phyloP scores from a whole-genome alignment of 2,113 vertebrate genomes.

The Dissostichus mawsoni region DNA sequence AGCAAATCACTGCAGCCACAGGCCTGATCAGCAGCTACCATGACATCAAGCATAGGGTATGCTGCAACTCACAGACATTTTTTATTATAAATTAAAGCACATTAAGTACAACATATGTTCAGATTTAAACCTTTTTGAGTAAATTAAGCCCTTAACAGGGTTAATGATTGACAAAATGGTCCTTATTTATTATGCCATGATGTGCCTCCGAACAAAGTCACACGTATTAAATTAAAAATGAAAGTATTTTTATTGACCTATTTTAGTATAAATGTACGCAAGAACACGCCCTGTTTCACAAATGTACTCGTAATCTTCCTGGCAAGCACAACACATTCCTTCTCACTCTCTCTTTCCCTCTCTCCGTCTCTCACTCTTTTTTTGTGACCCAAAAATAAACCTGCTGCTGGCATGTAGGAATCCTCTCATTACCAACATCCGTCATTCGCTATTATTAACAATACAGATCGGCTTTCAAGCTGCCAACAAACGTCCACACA shows the following conservation, averaged over 20 bases:
- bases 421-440: constrained; percentile 60
- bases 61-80: not conserved
- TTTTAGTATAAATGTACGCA: constrained; percentile 21
- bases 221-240: not conserved
- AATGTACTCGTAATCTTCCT: constrained; percentile 45
- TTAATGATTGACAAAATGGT: not conserved
- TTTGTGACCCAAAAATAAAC: constrained; percentile 71
- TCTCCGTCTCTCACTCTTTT: constrained; percentile 2
- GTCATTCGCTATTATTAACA: constrained; percentile 68
- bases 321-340: constrained; percentile 61
- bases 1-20: constrained; percentile 80
- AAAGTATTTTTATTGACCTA: constrained; percentile 33
- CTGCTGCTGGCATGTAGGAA: constrained; percentile 59
- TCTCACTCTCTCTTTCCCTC: constrained; percentile 14
- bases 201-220: not conserved
- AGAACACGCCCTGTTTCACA: constrained; percentile 27
- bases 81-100: constrained; percentile 4
- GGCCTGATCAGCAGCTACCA: constrained; percentile 82
- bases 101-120: not conserved
- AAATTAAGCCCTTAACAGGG: not conserved
- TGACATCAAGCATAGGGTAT: constrained; percentile 85
- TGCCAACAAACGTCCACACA: constrained; percentile 16
- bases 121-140: not conserved
- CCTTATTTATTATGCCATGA: not conserved
- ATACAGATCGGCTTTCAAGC: constrained; percentile 51